Base-by-base conservation (phyloP, 2,888 invertebrate species). In the Ophion costatus region DNA sequence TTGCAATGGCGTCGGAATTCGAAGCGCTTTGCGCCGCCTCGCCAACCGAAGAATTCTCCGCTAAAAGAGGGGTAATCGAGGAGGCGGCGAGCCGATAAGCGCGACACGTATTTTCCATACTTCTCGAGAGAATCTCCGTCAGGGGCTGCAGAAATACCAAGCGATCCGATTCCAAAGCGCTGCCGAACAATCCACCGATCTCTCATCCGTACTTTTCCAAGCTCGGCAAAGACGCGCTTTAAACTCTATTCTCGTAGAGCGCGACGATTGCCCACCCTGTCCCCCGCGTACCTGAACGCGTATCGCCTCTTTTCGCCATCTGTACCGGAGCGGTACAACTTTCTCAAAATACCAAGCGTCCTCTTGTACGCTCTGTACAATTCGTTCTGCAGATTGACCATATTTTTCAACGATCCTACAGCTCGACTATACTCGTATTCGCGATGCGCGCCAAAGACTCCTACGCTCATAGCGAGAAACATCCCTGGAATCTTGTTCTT, bases 321-420 rank as follows among this genome's bases (percentile, higher is more conserved):
- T 0, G 87, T 73, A 74, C 89, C 91, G 14, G 91, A 85, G 73
- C 82, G 87, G 73, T 89, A 91, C 56, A 88, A 88, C 75, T 89
- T 89, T 75, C 87, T 90, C 63, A 93, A 86, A 76, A 92, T 91
- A 82, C 90, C 91, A 3, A 93, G 87, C 24, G 89, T 82, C 59
- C 89, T 92, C 59, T 90, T 92, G 64, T 89, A 88, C 22, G 89
- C 84, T 33, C 81, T 63, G 82, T 92, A 88, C 22, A 92, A 82
- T 63, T 90, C 88, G 87, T 91, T 92, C 88, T 93, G 92, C 24
- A 89, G 80, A 0, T 71, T 80, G 20, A 93, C 83, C 38, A 93
- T 75, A 61, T 86, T 75, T 33, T 82, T 87, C 17, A 93, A 86
- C 71, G 88, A 77, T 45, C 78, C 85, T 56, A 78, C 61, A 9